Conservation (phyloP, 37 sponge, comb jelly and placozoan species). For the Axinella damicornis region DNA sequence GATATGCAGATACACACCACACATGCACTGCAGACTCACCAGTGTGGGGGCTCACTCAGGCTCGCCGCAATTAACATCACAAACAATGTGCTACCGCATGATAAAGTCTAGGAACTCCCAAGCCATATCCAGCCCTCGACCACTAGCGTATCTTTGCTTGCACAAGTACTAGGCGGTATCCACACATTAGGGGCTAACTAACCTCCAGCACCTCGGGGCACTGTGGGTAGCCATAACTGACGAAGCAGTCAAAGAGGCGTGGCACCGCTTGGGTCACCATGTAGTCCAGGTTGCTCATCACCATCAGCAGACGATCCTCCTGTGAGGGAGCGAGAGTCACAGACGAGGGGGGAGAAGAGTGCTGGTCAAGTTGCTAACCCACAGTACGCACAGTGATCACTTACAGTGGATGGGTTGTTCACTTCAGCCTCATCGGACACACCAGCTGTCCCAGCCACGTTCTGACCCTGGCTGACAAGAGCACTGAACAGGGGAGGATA, state of each 20-base stretch:
- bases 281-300: slow-evolving; percentile 87
- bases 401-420: background rate
- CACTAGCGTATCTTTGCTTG: background rate
- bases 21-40: too few species aligned
- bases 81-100: too few species aligned
- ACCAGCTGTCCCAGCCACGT: too few species aligned
- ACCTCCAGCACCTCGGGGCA: slow-evolving; percentile 41
- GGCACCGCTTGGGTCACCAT: slow-evolving; percentile 68
- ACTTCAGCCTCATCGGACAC: background rate
- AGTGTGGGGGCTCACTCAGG: too few species aligned
- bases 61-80: too few species aligned
- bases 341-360: background rate
- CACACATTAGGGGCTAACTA: background rate
- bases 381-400: background rate
- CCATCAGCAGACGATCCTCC: slow-evolving; percentile 81
- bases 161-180: background rate
- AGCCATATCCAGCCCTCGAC: too few species aligned
- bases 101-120: too few species aligned
- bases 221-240: slow-evolving; percentile 81
- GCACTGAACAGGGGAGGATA: background rate
- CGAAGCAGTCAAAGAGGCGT: slow-evolving; percentile 79
- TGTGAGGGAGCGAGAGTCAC: slow-evolving; percentile 18
- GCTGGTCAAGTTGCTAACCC: too few species aligned
- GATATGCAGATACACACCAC: too few species aligned
- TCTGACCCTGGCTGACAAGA: background rate